Evolutionary conservation across 2,113 vertebrate species (phyloP).

Genomic region (Campylomormyrus numenius): DNA sequence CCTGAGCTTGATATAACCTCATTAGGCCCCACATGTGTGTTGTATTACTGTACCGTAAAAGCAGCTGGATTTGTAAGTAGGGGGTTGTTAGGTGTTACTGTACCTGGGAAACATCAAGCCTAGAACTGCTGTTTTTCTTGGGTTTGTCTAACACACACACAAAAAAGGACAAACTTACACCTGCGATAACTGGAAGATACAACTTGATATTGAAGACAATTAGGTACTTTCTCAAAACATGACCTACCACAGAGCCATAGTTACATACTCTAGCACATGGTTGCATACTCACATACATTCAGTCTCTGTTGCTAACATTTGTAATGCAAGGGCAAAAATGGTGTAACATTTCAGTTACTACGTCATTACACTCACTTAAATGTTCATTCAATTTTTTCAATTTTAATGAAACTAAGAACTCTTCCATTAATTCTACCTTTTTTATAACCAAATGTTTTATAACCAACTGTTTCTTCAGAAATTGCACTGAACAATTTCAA

Average conservation of each 20-base stretch:
- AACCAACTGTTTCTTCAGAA: background rate
- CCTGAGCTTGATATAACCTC: background rate
- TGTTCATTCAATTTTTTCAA: background rate
- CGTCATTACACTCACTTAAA: background rate
- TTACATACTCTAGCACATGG: background rate
- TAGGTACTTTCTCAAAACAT: background rate
- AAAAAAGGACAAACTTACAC: background rate
- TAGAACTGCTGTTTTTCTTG: background rate
- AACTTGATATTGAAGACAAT: background rate
- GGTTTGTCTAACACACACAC: background rate
- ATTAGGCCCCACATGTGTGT: background rate
- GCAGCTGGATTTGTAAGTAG: background rate
- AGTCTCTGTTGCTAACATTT: background rate
- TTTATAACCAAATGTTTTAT: background rate
- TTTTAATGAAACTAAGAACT: background rate
- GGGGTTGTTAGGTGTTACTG: background rate
- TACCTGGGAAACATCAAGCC: background rate
- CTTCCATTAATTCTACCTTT: background rate
- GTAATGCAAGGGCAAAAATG: background rate
- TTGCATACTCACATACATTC: background rate
- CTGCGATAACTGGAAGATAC: background rate
- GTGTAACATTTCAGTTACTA: background rate
- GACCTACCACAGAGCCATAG: background rate
- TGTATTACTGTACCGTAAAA: background rate
- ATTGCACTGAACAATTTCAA: background rate